Evolutionary conservation across 2,888 invertebrate species (phyloP).

Genomic region (Schrankia costaestrigalis): DNA sequence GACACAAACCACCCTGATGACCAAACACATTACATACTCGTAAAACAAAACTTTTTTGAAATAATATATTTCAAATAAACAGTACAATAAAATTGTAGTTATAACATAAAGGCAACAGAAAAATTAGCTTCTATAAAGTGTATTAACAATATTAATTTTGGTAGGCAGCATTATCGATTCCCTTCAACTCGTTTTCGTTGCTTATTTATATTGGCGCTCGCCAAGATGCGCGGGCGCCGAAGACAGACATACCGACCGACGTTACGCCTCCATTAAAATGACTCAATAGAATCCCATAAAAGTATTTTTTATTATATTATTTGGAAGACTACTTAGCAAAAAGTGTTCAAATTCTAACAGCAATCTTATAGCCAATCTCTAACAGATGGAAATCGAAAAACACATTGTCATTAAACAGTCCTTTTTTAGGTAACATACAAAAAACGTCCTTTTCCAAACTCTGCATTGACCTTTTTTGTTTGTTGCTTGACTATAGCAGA

Average conservation of each 20-base stretch:
- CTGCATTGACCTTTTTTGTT: slow-evolving; percentile 9
- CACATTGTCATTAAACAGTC: too few species aligned
- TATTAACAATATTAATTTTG: slow-evolving; percentile 5
- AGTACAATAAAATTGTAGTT: slow-evolving; percentile 8
- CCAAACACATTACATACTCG: too few species aligned
- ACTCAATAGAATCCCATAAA: slow-evolving; percentile 54
- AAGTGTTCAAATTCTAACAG: too few species aligned
- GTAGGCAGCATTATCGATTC: slow-evolving; percentile 30
- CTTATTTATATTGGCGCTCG: slow-evolving; percentile 73
- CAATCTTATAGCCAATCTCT: too few species aligned
- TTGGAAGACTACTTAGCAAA: too few species aligned
- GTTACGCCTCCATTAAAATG: slow-evolving; percentile 60
- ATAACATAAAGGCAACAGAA: neutral
- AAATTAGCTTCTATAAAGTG: neutral
- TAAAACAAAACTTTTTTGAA: too few species aligned
- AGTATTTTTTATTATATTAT: too few species aligned
- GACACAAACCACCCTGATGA: too few species aligned
- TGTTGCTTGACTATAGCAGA: too few species aligned
- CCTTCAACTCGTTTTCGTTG: slow-evolving; percentile 40
- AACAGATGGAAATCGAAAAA: too few species aligned
- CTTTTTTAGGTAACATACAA: too few species aligned
- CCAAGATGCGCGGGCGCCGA: slow-evolving; percentile 64
- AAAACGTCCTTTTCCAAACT: slow-evolving; percentile 5
- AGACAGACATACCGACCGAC: slow-evolving; percentile 69
- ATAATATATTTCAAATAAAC: too few species aligned